Evolutionary conservation across 2,113 vertebrate genomes (phyloP), one percentile per base, ranked within the genome.

Genomic region (Carassius auratus): DNA sequence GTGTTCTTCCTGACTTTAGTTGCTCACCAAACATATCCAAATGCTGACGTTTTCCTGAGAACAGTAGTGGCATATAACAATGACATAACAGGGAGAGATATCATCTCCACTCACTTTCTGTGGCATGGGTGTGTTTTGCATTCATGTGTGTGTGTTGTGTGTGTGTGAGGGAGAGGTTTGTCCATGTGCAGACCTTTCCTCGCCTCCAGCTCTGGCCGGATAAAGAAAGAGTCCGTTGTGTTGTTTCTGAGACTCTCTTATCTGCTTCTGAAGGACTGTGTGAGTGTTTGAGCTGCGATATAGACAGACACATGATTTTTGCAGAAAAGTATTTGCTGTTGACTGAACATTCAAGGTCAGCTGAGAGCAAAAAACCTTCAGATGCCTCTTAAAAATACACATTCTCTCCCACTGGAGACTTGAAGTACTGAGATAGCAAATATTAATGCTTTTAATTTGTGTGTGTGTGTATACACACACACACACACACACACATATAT

Each of bases 191-290:
- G 38, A 74, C 23, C 42, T 74, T 74, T 45, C 38, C 71, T 74
- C 71, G 71, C 71, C 71, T 48, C 38, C 71, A 74, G 71, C 38
- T 74, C 19, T 12, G 23, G 71, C 3, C 5, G 5, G 21, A 74
- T 23, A 74, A 74, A 14, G 10, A 74, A 45, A 71, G 68, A 38
- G 17, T 71, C 17, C 1, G 38, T 74, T 74, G 19, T 74, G 10
- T 48, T 48, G 38, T 48, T 23, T 74, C 71, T 74, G 71, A 74
- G 38, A 48, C 71, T 74, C 69, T 74, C 38, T 74, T 48, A 74
- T 74, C 71, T 48, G 19, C 21, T 23, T 48, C 38, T 74, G 21
- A 74, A 74, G 71, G 71, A 74, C 71, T 14, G 71, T 74, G 71
- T 74, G 38, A 74, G 38, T 71, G 68, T 74, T 23, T 74, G 38